Evolutionary conservation across 2,113 vertebrate genomes (phyloP).

Genomic region (Parus major): DNA sequence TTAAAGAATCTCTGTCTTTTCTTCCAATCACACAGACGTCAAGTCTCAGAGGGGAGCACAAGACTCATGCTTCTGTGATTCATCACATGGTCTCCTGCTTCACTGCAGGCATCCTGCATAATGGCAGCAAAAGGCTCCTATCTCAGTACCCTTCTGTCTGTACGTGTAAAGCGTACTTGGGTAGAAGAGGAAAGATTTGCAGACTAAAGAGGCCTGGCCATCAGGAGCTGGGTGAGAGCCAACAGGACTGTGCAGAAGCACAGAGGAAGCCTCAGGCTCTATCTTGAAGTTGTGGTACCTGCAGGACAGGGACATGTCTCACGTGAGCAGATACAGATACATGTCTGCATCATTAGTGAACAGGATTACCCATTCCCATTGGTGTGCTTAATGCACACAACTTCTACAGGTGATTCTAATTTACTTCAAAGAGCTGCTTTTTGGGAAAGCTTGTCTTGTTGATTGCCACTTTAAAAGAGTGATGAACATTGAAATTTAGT

Average conservation of each 20-base stretch:
- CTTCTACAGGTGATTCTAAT: neutral
- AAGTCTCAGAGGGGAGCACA: neutral
- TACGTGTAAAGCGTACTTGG: fast-evolving
- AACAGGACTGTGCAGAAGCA: neutral
- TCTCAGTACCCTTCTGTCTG: neutral
- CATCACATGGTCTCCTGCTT: neutral
- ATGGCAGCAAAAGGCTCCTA: neutral
- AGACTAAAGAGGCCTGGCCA: neutral
- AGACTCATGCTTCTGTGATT: neutral
- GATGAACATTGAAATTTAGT: neutral
- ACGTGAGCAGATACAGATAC: neutral
- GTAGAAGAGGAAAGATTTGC: neutral
- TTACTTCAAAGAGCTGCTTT: neutral
- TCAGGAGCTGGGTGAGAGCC: neutral
- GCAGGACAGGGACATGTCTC: neutral
- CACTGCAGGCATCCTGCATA: neutral
- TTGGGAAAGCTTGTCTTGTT: neutral
- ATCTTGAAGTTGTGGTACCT: neutral
- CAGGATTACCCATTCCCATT: neutral
- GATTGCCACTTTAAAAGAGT: neutral
- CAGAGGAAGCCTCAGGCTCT: neutral
- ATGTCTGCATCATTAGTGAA: neutral
- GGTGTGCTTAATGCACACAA: neutral
- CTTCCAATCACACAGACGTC: neutral
- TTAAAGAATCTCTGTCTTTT: neutral